Percentiles rank a stretch among this genome's conserved stretches.
phyloP scores from a whole-genome alignment of 2,888 invertebrate species.

The Allophyes oxyacanthae region DNA sequence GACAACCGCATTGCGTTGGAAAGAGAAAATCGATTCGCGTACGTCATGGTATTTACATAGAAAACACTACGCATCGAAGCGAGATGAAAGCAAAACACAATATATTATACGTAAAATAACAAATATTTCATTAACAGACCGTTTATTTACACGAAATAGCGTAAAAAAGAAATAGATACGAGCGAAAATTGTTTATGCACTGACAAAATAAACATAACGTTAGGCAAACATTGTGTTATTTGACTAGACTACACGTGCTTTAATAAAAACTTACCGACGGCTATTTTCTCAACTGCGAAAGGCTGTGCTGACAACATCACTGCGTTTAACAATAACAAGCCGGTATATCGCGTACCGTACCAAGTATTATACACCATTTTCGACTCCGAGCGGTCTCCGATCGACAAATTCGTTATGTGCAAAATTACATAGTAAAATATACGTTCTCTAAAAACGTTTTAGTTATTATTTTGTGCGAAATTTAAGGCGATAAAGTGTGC shows the following conservation, averaged over 20 bases:
- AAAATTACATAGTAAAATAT: slow-evolving; percentile 45
- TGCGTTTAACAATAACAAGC: slow-evolving; percentile 75
- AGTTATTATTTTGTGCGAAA: slow-evolving; percentile 57
- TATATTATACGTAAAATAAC: slow-evolving; percentile 23
- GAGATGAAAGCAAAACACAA: slow-evolving; percentile 69
- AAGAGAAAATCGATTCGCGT: slow-evolving; percentile 69
- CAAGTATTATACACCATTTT: slow-evolving; percentile 65
- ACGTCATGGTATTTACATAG: slow-evolving; percentile 54
- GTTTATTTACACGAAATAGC: not conserved
- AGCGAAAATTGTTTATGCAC: not conserved
- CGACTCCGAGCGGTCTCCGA: slow-evolving; percentile 8
- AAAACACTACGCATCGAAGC: slow-evolving; percentile 63
- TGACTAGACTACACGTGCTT: slow-evolving; percentile 7
- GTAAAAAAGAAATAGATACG: not conserved
- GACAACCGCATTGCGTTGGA: slow-evolving; percentile 63
- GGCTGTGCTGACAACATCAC: slow-evolving; percentile 76
- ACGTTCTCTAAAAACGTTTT: slow-evolving; percentile 42
- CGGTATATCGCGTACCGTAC: slow-evolving; percentile 59
- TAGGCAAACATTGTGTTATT: slow-evolving; percentile 14
- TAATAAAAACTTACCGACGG: slow-evolving; percentile 80
- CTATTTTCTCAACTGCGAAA: slow-evolving; percentile 83
- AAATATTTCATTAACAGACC: slow-evolving; percentile 15
- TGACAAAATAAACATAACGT: slow-evolving; percentile 4
- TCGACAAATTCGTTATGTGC: slow-evolving; percentile 16
- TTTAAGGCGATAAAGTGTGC: slow-evolving; percentile 68